These are phyloP conservation scores for Hylaeus anthracinus DNA, from an alignment of 1,140 invertebrate species.

Conservation along the genomic window DNA sequence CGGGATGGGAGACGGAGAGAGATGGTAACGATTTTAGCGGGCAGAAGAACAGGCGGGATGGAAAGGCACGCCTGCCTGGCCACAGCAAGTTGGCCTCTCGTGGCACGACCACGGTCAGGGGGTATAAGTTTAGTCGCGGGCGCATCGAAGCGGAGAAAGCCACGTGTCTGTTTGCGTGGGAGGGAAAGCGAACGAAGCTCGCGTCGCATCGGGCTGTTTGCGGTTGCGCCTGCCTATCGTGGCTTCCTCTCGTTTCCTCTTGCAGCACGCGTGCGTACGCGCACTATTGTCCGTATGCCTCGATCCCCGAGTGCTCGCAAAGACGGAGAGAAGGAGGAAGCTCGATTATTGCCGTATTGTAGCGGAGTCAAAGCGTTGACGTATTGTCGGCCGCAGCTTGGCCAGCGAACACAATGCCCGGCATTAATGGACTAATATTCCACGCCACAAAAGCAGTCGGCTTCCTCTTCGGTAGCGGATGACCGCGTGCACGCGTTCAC, in stretches of 20 bases:
- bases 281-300: not conserved
- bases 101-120: conserved; percentile 3
- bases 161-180: not conserved
- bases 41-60: not conserved
- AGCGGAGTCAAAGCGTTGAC: conserved; percentile 71
- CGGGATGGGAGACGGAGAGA: not conserved
- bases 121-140: conserved; percentile 31
- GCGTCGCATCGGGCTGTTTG: conserved; percentile 20
- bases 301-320: conserved; percentile 43
- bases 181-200: not conserved
- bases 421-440: conserved; percentile 70
- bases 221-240: conserved; percentile 26
- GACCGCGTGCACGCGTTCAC: conserved; percentile 38
- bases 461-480: conserved; percentile 44
- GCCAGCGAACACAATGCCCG: conserved; percentile 58
- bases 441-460: conserved; percentile 61
- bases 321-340: conserved; percentile 62
- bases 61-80: not conserved
- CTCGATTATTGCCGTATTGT: conserved; percentile 69
- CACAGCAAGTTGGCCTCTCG: not conserved
- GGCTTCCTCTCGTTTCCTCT: not conserved
- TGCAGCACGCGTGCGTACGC: conserved; percentile 4
- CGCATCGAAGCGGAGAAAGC: conserved; percentile 4
- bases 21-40: not conserved
- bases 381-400: conserved; percentile 68